phyloP scores from a whole-genome alignment of 2,888 invertebrate genomes.

The Trichopria drosophilae region DNA sequence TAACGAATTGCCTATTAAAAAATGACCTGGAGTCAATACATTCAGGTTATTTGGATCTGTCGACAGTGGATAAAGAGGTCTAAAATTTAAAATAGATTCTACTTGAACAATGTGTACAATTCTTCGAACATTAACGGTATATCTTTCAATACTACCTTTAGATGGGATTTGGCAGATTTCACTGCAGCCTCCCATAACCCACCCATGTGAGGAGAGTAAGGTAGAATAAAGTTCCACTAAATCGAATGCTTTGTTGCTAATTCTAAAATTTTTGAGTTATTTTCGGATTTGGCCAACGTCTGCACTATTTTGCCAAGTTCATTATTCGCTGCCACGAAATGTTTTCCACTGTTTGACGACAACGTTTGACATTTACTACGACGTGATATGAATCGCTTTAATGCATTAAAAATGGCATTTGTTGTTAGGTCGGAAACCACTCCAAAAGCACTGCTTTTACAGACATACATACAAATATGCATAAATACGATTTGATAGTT shows the following conservation, averaged over 20 bases:
- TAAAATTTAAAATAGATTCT: conserved; percentile 29
- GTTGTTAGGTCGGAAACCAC: too few relatives aligned
- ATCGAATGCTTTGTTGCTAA: conserved; percentile 12
- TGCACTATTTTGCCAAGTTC: too few relatives aligned
- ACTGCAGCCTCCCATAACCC: too few relatives aligned
- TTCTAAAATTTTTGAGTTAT: too few relatives aligned
- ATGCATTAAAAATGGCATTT: too few relatives aligned
- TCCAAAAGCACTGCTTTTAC: conserved; percentile 9
- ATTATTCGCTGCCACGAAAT: too few relatives aligned
- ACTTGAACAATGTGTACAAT: conserved; percentile 21
- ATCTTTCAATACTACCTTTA: conserved; percentile 14
- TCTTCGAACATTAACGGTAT: conserved; percentile 36
- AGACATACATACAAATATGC: conserved; percentile 4
- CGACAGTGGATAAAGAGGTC: conserved; percentile 26
- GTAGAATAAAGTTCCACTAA: conserved; percentile 40
- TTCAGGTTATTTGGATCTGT: conserved; percentile 26
- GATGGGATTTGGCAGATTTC: conserved; percentile 40
- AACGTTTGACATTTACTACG: too few relatives aligned
- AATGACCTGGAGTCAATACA: conserved; percentile 24
- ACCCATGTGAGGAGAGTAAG: conserved; percentile 38
- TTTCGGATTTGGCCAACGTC: too few relatives aligned
- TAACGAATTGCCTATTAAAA: conserved; percentile 27
- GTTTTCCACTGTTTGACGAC: too few relatives aligned
- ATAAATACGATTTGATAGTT: conserved; percentile 13
- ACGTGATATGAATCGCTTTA: too few relatives aligned